Evolutionary conservation across 2,113 vertebrate genomes (phyloP), one percentile per base, ranked within the genome.

Genomic region (Alectura lathami): DNA sequence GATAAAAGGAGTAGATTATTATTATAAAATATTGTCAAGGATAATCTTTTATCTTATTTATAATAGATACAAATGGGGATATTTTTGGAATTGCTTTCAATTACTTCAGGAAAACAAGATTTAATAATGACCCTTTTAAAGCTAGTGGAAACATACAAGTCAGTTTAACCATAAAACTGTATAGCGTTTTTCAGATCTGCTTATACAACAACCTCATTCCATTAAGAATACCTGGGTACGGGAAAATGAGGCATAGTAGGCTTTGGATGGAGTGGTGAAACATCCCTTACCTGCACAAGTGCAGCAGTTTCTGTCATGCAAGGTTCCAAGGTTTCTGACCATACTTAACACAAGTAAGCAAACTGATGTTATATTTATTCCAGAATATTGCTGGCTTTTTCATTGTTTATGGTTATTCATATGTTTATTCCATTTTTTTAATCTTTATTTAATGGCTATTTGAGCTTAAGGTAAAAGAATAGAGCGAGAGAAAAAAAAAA

Each of bases 361-460:
- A 67, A 85, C 66, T 21, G 74, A 40, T 84, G 6, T 27, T 91
- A 23, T 68, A 68, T 69, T 34, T 68, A 70, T 88, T 54, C 30
- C 54, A 92, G 42, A 83, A 36, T 29, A 22, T 9, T 68, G 3
- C 10, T 34, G 90, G 27, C 3, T 74, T 23, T 79, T 86, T 43
- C 14, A 62, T 78, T 60, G 15, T 1, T 40, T 90, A n/a, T 48
- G 9, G 23, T 7, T 60, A 4, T 81, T 86, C n/a, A n/a, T n/a
- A n/a, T n/a, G n/a, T n/a, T 29, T 1, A 0, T 1, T 27, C 14
- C n/a, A n/a, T 48, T 40, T 79, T 57, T 51, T 23, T 48, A n/a
- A 23, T 4, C 10, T 92, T 87, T 73, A 13, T 66, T 66, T 83
- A 78, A 62, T 78, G 29, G 17, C 5, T 56, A 29, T 51, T 80